Evolutionary conservation across 2,113 vertebrate genomes (phyloP).

Genomic region (human): DNA sequence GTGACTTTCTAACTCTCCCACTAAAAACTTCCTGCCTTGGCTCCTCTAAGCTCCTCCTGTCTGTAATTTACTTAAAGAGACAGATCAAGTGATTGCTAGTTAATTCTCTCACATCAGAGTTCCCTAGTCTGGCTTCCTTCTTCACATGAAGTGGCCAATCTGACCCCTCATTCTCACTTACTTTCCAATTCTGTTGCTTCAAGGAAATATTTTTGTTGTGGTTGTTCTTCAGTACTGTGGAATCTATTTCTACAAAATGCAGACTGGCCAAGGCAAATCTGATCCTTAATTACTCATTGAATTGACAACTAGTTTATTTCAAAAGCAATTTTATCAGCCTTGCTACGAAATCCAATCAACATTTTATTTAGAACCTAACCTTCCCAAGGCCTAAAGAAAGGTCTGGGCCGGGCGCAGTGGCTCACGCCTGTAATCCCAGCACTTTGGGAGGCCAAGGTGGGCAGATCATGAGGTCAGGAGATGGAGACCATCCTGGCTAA

Average conservation of each 20-base stretch:
- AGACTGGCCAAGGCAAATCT: neutral
- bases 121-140: slow-evolving; percentile 1
- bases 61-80: slow-evolving; percentile 13
- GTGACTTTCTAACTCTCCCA: neutral
- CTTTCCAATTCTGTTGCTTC: slow-evolving; percentile 41
- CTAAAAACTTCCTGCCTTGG: neutral
- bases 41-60: neutral
- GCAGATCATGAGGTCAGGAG: no score
- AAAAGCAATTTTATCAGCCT: slow-evolving; percentile 53
- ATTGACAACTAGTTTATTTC: slow-evolving; percentile 56
- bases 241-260: slow-evolving; percentile 43
- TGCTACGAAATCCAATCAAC: slow-evolving; percentile 49
- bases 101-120: slow-evolving; percentile 39
- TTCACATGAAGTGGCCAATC: neutral
- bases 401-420: no score
- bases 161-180: neutral
- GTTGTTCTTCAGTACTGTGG: neutral
- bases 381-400: neutral
- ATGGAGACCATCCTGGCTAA: no score
- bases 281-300: slow-evolving; percentile 48
- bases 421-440: no score
- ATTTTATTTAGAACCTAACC: slow-evolving; percentile 39
- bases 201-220: slow-evolving; percentile 28
- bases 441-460: no score
- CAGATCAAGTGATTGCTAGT: slow-evolving; percentile 27